These are phyloP conservation scores for Luehdorfia chinensis DNA, from an alignment of 1,140 invertebrate genomes.

Conservation along the genomic window DNA sequence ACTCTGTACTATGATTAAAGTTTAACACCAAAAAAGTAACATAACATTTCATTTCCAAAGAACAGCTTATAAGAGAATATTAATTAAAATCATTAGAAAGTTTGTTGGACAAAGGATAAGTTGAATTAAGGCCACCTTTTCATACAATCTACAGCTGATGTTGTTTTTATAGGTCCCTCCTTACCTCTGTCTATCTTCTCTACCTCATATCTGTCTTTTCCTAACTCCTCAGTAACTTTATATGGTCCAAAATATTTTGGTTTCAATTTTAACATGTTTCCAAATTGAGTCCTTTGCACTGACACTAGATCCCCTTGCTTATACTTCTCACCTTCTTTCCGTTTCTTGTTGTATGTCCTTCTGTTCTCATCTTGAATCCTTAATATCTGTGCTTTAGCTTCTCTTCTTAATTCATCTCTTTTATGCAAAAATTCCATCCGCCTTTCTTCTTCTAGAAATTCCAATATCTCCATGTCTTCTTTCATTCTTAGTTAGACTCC, in stretches of 20 bases:
- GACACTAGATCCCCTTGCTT: conserved; percentile 21
- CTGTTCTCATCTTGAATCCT: conserved; percentile 24
- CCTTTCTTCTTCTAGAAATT: conserved; percentile 36
- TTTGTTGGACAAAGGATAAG: too few species aligned
- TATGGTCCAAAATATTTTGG: conserved; percentile 21
- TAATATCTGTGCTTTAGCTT: conserved; percentile 19
- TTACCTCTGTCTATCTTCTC: conserved; percentile 6
- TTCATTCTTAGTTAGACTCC: conserved; percentile 35
- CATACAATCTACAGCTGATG: too few species aligned
- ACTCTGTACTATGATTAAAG: too few species aligned
- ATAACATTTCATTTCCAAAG: too few species aligned
- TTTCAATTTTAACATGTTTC: conserved; percentile 12
- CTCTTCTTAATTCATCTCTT: conserved; percentile 11
- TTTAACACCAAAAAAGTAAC: too few species aligned
- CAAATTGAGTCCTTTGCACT: conserved; percentile 25
- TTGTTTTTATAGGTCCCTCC: too few species aligned
- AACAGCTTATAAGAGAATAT: too few species aligned
- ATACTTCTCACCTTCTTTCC: conserved; percentile 20
- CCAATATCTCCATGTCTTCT: conserved; percentile 24
- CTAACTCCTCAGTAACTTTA: not conserved
- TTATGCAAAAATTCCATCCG: conserved; percentile 16
- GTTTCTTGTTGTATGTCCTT: conserved; percentile 18
- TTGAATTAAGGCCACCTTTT: too few species aligned
- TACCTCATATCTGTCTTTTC: conserved; percentile 20
- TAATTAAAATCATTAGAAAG: too few species aligned